Evolutionary conservation across 2,888 invertebrate genomes (phyloP), one percentile per base, ranked within the genome.

Genomic region (Lochmaea crataegi): DNA sequence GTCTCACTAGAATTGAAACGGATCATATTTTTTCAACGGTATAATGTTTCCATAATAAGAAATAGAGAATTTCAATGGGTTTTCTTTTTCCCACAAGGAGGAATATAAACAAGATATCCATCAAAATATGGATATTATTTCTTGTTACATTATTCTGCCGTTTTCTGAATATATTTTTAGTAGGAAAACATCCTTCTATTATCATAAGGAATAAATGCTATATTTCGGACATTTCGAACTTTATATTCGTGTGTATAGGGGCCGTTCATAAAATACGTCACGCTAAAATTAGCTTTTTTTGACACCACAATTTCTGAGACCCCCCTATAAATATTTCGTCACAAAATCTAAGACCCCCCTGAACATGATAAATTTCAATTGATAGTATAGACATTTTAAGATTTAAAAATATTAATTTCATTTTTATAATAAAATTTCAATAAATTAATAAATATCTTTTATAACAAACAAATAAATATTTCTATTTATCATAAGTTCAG

Each of bases 91-190:
- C 57, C 56, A 42, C 32, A 18, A 58, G 48, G 48, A 45, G 48
- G 67, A 67, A 67, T 67, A 67, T 67, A 67, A 67, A 67, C 58
- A 67, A 58, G 58, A 67, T 48, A 56, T 56, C 58, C 45, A 67
- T 58, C 45, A 56, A 67, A 45, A 67, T 26, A 58, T 58, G 58
- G 57, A 67, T 67, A 67, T 58, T 58, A 60, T 67, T 60, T 60
- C 60, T 41, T 63, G 67, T 12, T 45, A 58, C 58, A 48, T 67
- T 67, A 56, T 57, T 66, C 58, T 18, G 9, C 38, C 16, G 38
- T 11, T n/a, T 48, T n/a, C 60, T 67, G 58, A 58, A 67, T 58
- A 58, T 4, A 67, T 67, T 58, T 32, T 18, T 41, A 14, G 32
- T 38, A 11, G 10, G 9, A 38, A 57, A 66, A 57, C 56, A 57